Conservation (phyloP, 2,888 invertebrate species). For the Drosophila parthenogenetica region DNA sequence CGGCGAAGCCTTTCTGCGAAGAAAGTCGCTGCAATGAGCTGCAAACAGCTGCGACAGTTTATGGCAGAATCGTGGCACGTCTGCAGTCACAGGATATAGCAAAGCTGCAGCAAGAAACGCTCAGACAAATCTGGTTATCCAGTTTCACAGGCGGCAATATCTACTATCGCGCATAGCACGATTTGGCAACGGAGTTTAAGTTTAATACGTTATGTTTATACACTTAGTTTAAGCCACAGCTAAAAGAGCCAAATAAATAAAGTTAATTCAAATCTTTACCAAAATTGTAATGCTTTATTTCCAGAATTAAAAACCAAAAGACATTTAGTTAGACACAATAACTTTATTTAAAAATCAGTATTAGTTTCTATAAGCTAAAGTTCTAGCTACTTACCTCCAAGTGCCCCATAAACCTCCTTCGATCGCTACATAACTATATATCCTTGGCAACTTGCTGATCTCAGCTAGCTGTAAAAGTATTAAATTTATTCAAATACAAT, state of each 20-base stretch:
- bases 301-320: neutral
- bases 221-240: neutral
- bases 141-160: constrained; percentile 61
- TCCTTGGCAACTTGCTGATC: constrained; percentile 4
- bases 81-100: constrained; percentile 5
- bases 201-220: neutral
- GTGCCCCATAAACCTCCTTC: neutral
- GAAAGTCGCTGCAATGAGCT: constrained; percentile 53
- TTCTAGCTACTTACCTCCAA: neutral
- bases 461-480: constrained; percentile 35
- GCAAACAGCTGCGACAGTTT: constrained; percentile 56
- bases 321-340: neutral
- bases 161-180: constrained; percentile 51
- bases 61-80: constrained; percentile 43
- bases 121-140: constrained; percentile 63
- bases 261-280: too few relatives aligned
- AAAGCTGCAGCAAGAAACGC: constrained; percentile 5
- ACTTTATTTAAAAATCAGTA: constrained; percentile 16
- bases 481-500: constrained; percentile 14
- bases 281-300: too few relatives aligned
- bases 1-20: constrained; percentile 33
- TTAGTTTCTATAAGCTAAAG: neutral
- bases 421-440: neutral
- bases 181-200: neutral
- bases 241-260: constrained; percentile 8